These are phyloP conservation scores for Rhimphoctona megacephalus DNA, from an alignment of 2,888 invertebrate species.

Conservation along the genomic window DNA sequence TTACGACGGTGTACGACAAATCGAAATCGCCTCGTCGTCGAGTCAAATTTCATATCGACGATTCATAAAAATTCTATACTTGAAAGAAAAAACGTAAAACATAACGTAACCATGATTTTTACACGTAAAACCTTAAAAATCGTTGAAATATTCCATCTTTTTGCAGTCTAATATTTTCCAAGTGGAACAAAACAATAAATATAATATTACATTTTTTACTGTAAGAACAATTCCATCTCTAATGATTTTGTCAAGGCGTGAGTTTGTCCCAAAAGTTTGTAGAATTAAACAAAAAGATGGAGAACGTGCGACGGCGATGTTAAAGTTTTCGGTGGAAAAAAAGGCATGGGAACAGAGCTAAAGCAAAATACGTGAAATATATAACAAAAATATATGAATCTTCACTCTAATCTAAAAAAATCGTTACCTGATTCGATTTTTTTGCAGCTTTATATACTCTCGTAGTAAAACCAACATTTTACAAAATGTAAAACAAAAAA, in stretches of 20 bases:
- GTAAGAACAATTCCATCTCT: not conserved
- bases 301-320: not conserved
- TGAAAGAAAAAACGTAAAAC: not conserved
- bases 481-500: not conserved
- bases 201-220: not conserved
- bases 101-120: not conserved
- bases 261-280: not conserved
- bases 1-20: constrained; percentile 17
- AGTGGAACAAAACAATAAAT: not conserved
- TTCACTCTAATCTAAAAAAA: not conserved
- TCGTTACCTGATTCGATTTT: not conserved
- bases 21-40: constrained; percentile 5
- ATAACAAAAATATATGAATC: not conserved
- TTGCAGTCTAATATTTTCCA: not conserved
- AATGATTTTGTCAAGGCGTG: not conserved
- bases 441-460: no score
- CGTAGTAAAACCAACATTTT: not conserved
- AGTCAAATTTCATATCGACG: constrained; percentile 24
- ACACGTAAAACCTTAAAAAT: not conserved
- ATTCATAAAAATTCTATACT: not conserved
- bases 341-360: not conserved
- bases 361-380: not conserved
- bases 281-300: not conserved
- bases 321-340: not conserved
- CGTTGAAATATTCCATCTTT: not conserved